Conservation (phyloP, 2,888 invertebrate genomes). For the Unio pictorum region DNA sequence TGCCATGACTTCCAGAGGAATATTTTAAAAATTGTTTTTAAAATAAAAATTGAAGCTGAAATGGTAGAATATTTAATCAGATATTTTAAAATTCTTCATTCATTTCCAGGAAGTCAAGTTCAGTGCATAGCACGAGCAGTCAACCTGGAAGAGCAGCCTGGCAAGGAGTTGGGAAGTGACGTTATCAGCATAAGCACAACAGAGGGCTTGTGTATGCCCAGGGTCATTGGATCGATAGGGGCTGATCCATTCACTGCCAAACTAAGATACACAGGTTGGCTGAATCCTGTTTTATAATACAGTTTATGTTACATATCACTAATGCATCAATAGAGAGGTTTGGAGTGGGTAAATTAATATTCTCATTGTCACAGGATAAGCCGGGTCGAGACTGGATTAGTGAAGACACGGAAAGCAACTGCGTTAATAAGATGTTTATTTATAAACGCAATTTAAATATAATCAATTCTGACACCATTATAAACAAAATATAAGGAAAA, state of each 20-base stretch:
- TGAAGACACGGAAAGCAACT: too few relatives aligned
- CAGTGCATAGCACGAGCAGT: slow-evolving; percentile 69
- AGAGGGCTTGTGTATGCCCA: slow-evolving; percentile 64
- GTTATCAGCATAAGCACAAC: slow-evolving; percentile 52
- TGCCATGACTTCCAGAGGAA: too few relatives aligned
- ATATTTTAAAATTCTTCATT: not conserved
- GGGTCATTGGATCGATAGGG: slow-evolving; percentile 57
- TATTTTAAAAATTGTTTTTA: not conserved
- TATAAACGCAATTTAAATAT: too few relatives aligned
- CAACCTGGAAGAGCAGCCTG: slow-evolving; percentile 66
- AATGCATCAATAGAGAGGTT: too few relatives aligned
- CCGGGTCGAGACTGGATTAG: too few relatives aligned
- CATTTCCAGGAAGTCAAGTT: slow-evolving; percentile 65
- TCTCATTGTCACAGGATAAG: too few relatives aligned
- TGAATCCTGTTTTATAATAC: too few relatives aligned
- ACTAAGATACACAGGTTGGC: slow-evolving; percentile 67
- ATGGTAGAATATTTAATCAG: not conserved
- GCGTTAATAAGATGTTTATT: too few relatives aligned
- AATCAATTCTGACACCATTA: too few relatives aligned
- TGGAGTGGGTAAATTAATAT: too few relatives aligned
- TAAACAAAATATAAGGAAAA: too few relatives aligned
- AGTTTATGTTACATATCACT: too few relatives aligned
- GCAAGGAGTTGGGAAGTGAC: slow-evolving; percentile 63
- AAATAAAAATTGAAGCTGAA: not conserved
- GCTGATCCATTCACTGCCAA: slow-evolving; percentile 70